phyloP scores from a whole-genome alignment of 2,113 vertebrate genomes.

The Notarius quadriscutis region DNA sequence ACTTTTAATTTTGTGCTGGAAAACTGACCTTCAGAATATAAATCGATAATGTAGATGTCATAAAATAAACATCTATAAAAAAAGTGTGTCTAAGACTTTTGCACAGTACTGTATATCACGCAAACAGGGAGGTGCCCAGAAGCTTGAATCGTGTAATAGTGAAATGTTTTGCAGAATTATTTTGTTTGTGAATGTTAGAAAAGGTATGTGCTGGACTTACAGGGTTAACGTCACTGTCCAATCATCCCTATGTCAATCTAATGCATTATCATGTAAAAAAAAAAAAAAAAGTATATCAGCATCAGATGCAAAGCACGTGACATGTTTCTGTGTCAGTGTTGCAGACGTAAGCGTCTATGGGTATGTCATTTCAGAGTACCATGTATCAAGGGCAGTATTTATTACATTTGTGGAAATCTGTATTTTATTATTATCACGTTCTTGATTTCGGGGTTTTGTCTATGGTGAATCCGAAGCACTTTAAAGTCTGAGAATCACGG shows the following conservation, averaged over 20 bases:
- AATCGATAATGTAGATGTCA: too few relatives aligned
- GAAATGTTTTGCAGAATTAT: slow-evolving; percentile 80
- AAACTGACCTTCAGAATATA: too few relatives aligned
- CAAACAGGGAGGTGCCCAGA: slow-evolving; percentile 74
- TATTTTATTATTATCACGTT: slow-evolving; percentile 39
- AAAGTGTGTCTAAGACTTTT: too few relatives aligned
- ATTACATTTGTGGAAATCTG: slow-evolving; percentile 46
- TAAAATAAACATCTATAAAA: too few relatives aligned
- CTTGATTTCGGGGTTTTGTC: slow-evolving; percentile 74
- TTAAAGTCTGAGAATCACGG: slow-evolving; percentile 65
- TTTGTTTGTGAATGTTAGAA: slow-evolving; percentile 69
- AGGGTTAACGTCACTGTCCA: slow-evolving; percentile 94
- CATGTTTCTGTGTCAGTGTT: slow-evolving; percentile 37
- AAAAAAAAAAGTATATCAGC: neutral
- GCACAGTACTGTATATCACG: neutral
- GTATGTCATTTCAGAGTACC: slow-evolving; percentile 35
- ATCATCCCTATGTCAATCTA: slow-evolving; percentile 70
- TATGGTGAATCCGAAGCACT: slow-evolving; percentile 85
- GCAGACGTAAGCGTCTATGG: slow-evolving; percentile 36
- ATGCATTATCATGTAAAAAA: slow-evolving; percentile 70
- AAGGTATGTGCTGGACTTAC: slow-evolving; percentile 93
- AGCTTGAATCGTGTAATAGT: slow-evolving; percentile 73
- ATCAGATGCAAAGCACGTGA: slow-evolving; percentile 44
- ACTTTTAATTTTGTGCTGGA: too few relatives aligned
- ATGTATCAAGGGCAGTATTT: slow-evolving; percentile 40